These are phyloP conservation scores for Andrena chrysosceles DNA, from an alignment of 2,888 invertebrate genomes.

Conservation along the genomic window DNA sequence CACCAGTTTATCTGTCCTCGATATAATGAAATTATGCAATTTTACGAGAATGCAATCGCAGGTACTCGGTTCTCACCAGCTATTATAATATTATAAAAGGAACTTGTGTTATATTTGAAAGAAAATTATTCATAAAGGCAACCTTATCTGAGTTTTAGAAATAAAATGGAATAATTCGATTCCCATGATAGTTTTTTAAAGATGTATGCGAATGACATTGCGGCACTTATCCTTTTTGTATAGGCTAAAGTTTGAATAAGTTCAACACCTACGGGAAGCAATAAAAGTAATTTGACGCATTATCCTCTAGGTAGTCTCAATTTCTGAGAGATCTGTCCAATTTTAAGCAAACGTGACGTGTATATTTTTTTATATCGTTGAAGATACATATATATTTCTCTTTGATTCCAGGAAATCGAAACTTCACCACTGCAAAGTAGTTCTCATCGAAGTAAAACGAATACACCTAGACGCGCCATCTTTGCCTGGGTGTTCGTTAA, in stretches of 20 bases:
- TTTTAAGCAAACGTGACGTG: too few relatives aligned
- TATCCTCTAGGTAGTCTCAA: too few relatives aligned
- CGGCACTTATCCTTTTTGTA: too few relatives aligned
- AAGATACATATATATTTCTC: background rate
- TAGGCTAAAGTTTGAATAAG: too few relatives aligned
- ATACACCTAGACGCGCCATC: background rate
- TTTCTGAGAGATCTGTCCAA: too few relatives aligned
- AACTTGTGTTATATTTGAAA: too few relatives aligned
- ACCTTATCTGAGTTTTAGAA: too few relatives aligned
- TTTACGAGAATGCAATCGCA: background rate
- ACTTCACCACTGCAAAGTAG: too few relatives aligned
- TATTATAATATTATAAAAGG: background rate
- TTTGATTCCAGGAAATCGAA: conserved; percentile 6
- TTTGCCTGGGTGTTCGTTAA: conserved; percentile 66
- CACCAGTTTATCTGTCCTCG: conserved; percentile 47
- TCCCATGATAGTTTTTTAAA: too few relatives aligned
- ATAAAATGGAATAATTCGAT: too few relatives aligned
- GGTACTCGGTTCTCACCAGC: conserved; percentile 4
- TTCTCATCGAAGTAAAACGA: background rate
- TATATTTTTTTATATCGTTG: background rate
- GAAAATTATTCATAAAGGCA: too few relatives aligned
- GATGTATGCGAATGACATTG: too few relatives aligned
- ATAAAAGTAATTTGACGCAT: background rate
- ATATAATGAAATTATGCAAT: conserved; percentile 28
- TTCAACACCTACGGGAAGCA: background rate